phyloP scores from a whole-genome alignment of 2,797 vertebrate genomes.

The Chelonia mydas region DNA sequence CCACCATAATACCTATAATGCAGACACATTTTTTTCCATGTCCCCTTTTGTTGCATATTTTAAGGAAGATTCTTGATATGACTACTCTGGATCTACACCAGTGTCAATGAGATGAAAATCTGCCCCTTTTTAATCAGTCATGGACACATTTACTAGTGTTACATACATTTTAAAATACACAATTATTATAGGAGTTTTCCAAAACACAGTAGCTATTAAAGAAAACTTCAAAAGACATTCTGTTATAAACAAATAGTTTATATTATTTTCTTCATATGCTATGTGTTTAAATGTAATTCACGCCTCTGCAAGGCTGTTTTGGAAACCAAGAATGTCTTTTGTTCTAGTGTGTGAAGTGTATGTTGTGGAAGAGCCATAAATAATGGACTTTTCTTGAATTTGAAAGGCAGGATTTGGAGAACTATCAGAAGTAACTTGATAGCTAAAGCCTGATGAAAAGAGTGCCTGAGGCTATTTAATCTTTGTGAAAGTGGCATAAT shows the following conservation, averaged over 20 bases:
- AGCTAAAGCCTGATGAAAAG: neutral
- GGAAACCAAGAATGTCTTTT: constrained; percentile 9
- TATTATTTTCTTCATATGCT: neutral
- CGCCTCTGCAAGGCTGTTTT: neutral
- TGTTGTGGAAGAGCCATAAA: neutral
- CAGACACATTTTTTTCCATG: neutral
- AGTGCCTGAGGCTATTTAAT: neutral
- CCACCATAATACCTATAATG: neutral
- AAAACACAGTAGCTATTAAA: neutral
- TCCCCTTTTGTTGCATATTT: neutral
- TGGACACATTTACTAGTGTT: neutral
- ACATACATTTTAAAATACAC: neutral
- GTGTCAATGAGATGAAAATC: neutral
- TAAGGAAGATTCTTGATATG: neutral
- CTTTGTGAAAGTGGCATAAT: neutral
- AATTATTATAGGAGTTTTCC: neutral
- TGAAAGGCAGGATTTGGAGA: neutral
- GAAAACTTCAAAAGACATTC: neutral
- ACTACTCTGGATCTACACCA: neutral
- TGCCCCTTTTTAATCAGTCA: neutral
- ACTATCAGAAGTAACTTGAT: neutral
- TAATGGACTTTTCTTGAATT: neutral
- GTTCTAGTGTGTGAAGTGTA: neutral
- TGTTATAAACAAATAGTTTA: neutral
- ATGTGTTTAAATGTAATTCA: neutral